Conservation (phyloP, 1,140 invertebrate species). For the Hylaeus volcanicus region DNA sequence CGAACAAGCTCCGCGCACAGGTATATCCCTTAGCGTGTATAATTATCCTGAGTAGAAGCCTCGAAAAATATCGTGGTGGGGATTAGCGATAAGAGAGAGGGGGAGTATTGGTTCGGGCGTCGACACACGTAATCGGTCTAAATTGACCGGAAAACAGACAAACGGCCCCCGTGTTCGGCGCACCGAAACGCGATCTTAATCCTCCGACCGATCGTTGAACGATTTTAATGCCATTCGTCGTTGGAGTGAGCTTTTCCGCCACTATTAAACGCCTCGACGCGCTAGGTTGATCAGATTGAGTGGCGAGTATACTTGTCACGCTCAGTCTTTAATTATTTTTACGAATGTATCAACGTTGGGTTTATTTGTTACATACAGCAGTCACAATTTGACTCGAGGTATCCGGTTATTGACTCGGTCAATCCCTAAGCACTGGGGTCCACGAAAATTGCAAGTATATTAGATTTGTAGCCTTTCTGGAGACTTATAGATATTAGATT, state of each 20-base stretch:
- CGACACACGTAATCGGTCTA: constrained; percentile 53
- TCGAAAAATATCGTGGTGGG: constrained; percentile 22
- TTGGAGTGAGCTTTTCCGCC: background rate
- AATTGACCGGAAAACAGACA: constrained; percentile 62
- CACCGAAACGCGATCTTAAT: constrained; percentile 49
- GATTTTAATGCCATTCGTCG: constrained; percentile 25
- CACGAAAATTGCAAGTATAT: too few relatives aligned
- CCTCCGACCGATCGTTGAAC: constrained; percentile 6
- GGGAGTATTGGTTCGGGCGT: constrained; percentile 15
- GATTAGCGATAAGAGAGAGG: too few relatives aligned
- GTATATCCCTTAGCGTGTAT: constrained; percentile 24
- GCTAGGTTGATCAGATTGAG: too few relatives aligned
- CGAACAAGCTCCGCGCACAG: constrained; percentile 28
- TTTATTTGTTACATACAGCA: too few relatives aligned
- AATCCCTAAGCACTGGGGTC: too few relatives aligned
- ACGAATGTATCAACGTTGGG: too few relatives aligned
- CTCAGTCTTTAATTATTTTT: too few relatives aligned
- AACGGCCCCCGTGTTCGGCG: constrained; percentile 15
- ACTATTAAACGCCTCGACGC: background rate
- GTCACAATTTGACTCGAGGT: too few relatives aligned
- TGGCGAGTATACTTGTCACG: too few relatives aligned
- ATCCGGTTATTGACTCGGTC: too few relatives aligned
- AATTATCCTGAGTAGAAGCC: constrained; percentile 45
- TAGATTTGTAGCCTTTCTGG: too few relatives aligned
- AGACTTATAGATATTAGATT: too few relatives aligned